Conservation (phyloP, 2,113 vertebrate genomes). For the Pseudolaguvia tuberculata region DNA sequence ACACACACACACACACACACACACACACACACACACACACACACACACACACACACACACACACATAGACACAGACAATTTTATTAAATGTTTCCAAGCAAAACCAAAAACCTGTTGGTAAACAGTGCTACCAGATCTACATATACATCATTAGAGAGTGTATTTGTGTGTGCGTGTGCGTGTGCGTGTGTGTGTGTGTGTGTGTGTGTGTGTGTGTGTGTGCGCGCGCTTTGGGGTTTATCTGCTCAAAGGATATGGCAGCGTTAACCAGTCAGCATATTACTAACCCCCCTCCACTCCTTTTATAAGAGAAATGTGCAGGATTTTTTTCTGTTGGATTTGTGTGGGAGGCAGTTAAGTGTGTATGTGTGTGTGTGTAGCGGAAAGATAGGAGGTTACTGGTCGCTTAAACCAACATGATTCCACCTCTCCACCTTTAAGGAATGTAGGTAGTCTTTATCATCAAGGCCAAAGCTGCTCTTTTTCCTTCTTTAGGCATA, state of each 20-base stretch:
- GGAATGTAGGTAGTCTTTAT: conserved; percentile 37
- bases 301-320: conserved; percentile 18
- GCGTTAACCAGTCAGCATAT: conserved; percentile 11
- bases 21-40: too few species aligned
- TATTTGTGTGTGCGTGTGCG: conserved; percentile 25
- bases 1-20: too few species aligned
- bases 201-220: conserved; percentile 25
- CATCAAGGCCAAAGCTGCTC: conserved; percentile 35
- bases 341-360: background rate
- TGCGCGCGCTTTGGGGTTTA: conserved; percentile 22
- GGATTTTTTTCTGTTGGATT: conserved; percentile 29
- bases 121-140: conserved; percentile 35
- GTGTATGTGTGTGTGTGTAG: background rate
- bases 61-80: too few species aligned
- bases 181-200: too few species aligned
- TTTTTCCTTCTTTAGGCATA: conserved; percentile 14
- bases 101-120: conserved; percentile 44
- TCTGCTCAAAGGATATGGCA: conserved; percentile 6
- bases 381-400: background rate
- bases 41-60: too few species aligned
- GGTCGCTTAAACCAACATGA: conserved; percentile 13
- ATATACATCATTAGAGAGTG: too few species aligned
- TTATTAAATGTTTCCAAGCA: conserved; percentile 18
- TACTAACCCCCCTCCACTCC: background rate
- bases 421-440: conserved; percentile 31